Base-by-base conservation (phyloP, 30 jellyfish, hydroid and myxozoan genomes). In the Calvadosia cruxmelitensis region DNA sequence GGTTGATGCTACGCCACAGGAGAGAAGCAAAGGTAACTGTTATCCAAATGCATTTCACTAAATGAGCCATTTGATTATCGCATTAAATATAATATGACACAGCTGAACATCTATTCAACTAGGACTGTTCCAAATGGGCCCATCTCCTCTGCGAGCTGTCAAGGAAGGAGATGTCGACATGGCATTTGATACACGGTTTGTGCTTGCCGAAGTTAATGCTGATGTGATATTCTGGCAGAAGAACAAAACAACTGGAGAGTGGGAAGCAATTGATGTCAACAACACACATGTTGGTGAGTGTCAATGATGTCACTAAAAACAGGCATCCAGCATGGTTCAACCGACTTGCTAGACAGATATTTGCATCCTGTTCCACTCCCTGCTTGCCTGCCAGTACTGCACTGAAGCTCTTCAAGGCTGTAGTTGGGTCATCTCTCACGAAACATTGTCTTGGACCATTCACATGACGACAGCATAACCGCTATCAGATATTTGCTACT, bases 1-100 rank as follows among this genome's bases (percentile, higher is more conserved):
- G 1, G 96, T 86, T 29, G 96, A 86, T 80, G 94, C 93, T 2
- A 86, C 96, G 29, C 96, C 96, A 29, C 96, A 86, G 69, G 96
- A 86, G 64, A 70, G 88, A 69, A 86, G 96, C 71, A 71, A 76
- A 33, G 95, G 95, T 84, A 75, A 26, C 29, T 0, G 51, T 29
- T 25, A 3, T n/a, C n/a, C n/a, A n/a, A n/a, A n/a, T n/a, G n/a
- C n/a, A n/a, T n/a, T n/a, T n/a, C n/a, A n/a, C n/a, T n/a, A n/a
- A n/a, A n/a, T n/a, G n/a, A n/a, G n/a, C n/a, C n/a, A n/a, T n/a
- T n/a, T n/a, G n/a, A n/a, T n/a, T n/a, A n/a, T n/a, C n/a, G n/a
- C n/a, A n/a, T n/a, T n/a, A n/a, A n/a, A n/a, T n/a, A n/a, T n/a
- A n/a, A n/a, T n/a, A n/a, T n/a, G n/a, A n/a, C n/a, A n/a, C n/a